Conservation (phyloP, 2,888 invertebrate genomes). For the Linhomoeus sp. region DNA sequence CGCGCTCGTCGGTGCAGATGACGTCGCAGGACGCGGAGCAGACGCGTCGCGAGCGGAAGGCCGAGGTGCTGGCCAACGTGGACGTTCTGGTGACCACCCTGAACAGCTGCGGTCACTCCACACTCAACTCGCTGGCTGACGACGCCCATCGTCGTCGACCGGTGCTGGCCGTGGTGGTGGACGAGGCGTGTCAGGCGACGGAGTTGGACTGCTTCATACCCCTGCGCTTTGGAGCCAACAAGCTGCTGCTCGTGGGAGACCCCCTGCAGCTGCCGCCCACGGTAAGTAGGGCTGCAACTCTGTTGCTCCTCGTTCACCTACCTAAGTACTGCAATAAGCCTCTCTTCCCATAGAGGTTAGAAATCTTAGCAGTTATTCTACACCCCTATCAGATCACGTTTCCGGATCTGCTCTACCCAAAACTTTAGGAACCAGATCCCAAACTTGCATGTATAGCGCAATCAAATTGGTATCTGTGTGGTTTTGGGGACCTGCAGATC, state of each 20-base stretch:
- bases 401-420: not conserved
- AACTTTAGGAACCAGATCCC: no score
- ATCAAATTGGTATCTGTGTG: no score
- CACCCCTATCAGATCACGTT: no score
- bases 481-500: no score
- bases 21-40: no score
- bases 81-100: not conserved
- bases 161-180: not conserved
- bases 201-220: not conserved
- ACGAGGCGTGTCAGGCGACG: conserved; percentile 3
- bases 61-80: not conserved
- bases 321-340: no score
- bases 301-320: not conserved
- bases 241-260: conserved; percentile 1
- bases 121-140: not conserved
- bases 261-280: not conserved
- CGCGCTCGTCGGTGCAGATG: no score
- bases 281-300: not conserved
- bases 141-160: not conserved
- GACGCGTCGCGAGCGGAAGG: no score
- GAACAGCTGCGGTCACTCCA: not conserved
- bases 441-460: no score
- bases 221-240: not conserved
- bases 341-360: no score
- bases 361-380: no score